These are phyloP conservation scores for Anthopleura xanthogrammica DNA, from an alignment of 92 coral and sea anemone species.

Conservation along the genomic window DNA sequence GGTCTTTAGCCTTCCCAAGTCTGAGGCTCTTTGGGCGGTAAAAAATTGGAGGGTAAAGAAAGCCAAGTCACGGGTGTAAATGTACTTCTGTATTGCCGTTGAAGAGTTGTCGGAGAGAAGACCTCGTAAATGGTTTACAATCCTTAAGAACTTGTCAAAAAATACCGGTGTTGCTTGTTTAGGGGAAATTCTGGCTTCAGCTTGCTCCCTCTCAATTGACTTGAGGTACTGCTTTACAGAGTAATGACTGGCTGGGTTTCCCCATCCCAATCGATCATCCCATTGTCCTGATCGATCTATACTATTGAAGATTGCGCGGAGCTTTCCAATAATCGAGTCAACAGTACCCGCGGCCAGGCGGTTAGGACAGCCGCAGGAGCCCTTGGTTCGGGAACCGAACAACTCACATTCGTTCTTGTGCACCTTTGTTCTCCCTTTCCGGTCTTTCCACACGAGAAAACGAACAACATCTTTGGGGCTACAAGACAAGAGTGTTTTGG, in stretches of 20 bases:
- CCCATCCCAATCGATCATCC: conserved; percentile 49
- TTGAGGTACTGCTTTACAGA: conserved; percentile 50
- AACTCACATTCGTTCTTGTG: conserved; percentile 25
- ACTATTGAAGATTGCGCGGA: conserved; percentile 40
- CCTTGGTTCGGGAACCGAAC: conserved; percentile 29
- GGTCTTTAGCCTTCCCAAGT: conserved; percentile 40
- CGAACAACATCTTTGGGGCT: conserved; percentile 40
- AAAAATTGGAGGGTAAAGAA: conserved; percentile 33
- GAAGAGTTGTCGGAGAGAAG: conserved; percentile 18
- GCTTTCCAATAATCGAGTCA: conserved; percentile 46
- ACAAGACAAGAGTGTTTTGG: conserved; percentile 30
- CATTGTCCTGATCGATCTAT: conserved; percentile 58
- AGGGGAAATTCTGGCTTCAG: conserved; percentile 20
- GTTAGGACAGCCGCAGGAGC: conserved; percentile 49
- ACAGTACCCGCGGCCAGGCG: conserved; percentile 72
- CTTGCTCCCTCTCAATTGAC: conserved; percentile 28
- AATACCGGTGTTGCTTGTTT: conserved; percentile 46
- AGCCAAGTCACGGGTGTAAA: conserved; percentile 30
- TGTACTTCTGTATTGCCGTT: conserved; percentile 17
- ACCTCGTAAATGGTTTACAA: conserved; percentile 33
- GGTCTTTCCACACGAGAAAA: conserved; percentile 56
- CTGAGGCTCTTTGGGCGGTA: conserved; percentile 43
- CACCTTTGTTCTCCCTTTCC: conserved; percentile 45
- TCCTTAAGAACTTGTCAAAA: conserved; percentile 32
- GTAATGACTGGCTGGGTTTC: conserved; percentile 60